Percentiles rank a stretch among this genome's conserved stretches.
Evolutionary conservation across 2,797 vertebrate species (phyloP).

Genomic region (Chaenodraco wilsoni): DNA sequence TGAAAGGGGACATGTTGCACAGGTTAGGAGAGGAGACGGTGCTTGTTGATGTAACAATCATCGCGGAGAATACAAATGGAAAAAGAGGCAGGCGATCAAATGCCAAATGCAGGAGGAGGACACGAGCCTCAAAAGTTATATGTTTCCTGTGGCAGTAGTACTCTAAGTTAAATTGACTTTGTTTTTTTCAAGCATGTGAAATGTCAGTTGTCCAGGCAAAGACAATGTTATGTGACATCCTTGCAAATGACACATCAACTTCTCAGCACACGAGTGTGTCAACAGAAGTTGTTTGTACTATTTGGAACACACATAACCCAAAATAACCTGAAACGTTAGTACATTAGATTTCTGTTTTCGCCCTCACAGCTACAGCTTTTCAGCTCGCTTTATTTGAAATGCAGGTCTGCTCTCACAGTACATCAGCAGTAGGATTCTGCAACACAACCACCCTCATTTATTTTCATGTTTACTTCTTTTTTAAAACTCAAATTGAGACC

Average conservation of each 20-base stretch:
- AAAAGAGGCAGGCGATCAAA: slow-evolving; percentile 9
- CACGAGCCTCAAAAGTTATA: background rate
- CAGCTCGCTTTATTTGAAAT: background rate
- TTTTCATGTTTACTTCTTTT: slow-evolving; percentile 28
- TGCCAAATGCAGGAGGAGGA: background rate
- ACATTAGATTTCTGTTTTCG: slow-evolving; percentile 1
- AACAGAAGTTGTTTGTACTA: background rate
- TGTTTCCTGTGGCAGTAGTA: background rate
- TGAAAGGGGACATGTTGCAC: slow-evolving; percentile 22
- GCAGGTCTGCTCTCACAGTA: slow-evolving; percentile 8
- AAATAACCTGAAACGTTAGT: background rate
- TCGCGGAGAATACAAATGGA: background rate
- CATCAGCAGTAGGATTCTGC: slow-evolving; percentile 13
- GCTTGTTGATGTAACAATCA: slow-evolving; percentile 5
- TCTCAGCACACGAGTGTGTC: background rate
- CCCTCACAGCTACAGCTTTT: background rate
- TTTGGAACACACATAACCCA: background rate
- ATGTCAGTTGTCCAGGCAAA: background rate
- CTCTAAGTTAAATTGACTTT: background rate
- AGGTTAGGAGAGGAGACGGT: slow-evolving; percentile 4
- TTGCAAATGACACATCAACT: background rate
- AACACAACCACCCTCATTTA: slow-evolving; percentile 23
- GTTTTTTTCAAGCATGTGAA: background rate
- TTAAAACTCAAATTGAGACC: slow-evolving; percentile 23
- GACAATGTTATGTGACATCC: background rate